Evolutionary conservation across 2,797 vertebrate genomes (phyloP), one percentile per base, ranked within the genome.

Genomic region (Spea hammondii): DNA sequence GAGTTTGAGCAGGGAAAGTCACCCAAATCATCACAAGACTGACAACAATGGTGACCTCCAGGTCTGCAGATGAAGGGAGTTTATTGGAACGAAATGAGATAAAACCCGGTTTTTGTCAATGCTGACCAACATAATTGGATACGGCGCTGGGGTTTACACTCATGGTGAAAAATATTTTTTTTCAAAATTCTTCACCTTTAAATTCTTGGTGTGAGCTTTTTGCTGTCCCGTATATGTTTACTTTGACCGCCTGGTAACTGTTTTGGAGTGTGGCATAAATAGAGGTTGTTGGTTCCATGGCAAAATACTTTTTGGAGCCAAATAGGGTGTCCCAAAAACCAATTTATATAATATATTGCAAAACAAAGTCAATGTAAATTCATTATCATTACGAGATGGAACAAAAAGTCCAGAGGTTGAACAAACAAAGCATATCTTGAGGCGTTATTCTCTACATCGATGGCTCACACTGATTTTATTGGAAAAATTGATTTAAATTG

Each of bases 401-500:
- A 45, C n/a, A 48, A 8, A 47, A 44, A 12, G 46, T 65, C 49
- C 32, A 45, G 14, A 14, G 10, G 8, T 32, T 51, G 66, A 66
- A 65, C 72, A 54, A 45, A 65, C 6, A 53, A 6, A 12, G 1
- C 17, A 64, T 12, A 65, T 44, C 32, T 55, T 9, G 55, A 72
- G 70, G 55, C 68, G 64, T 72, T 65, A 62, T 50, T 47, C 47
- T 69, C 66, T 70, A 6, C 7, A 11, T 17, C 9, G n/a, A 74
- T 70, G 44, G 65, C 6, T 46, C 44, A 70, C 55, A 70, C 48
- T 46, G 54, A 70, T 74, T 70, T 70, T 45, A 70, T 47, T 47
- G 66, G n/a, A 64, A 69, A 69, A 74, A 60, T 74, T 74, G 32
- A 79, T 74, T 62, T 47, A 59, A 74, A 74, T 60, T 68, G 14